A percentile compares a stretch with the other conserved stretches of the same genome.
Conservation (phyloP, 2,888 invertebrate species). For the Chalcosyrphus nemorum region DNA sequence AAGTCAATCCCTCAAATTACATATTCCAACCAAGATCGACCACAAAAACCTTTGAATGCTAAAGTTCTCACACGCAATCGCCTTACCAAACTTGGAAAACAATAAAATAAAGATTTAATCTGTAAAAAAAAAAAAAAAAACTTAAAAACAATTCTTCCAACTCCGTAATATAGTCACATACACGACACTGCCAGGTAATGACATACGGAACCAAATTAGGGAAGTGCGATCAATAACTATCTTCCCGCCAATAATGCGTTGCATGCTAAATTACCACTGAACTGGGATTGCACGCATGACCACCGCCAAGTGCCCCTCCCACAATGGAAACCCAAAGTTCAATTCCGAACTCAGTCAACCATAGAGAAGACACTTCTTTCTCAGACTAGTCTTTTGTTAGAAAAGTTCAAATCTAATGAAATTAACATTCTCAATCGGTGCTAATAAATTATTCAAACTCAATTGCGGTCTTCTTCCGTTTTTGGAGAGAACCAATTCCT, state of each 20-base stretch:
- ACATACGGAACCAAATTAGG: conserved; percentile 70
- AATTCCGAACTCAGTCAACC: conserved; percentile 46
- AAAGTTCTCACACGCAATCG: conserved; percentile 53
- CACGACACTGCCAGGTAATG: conserved; percentile 47
- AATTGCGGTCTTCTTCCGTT: conserved; percentile 73
- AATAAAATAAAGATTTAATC: conserved; percentile 13
- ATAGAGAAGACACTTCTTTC: conserved; percentile 43
- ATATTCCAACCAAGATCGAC: conserved; percentile 29
- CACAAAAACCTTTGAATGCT: background rate
- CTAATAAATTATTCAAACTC: conserved; percentile 71
- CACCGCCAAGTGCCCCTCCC: conserved; percentile 4
- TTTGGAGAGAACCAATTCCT: conserved; percentile 55
- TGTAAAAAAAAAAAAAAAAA: background rate
- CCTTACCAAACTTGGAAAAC: conserved; percentile 42
- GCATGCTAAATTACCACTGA: conserved; percentile 61
- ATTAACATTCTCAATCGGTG: conserved; percentile 68
- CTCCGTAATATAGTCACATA: conserved; percentile 44
- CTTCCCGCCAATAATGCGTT: conserved; percentile 47
- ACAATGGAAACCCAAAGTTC: conserved; percentile 17
- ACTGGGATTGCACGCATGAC: conserved; percentile 59
- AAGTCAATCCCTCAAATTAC: background rate
- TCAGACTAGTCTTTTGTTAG: conserved; percentile 5
- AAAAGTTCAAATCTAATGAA: conserved; percentile 63
- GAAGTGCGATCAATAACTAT: conserved; percentile 68
- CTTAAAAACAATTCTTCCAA: conserved; percentile 35